phyloP scores from a whole-genome alignment of 1,140 invertebrate genomes.

The Eurosta solidaginis region DNA sequence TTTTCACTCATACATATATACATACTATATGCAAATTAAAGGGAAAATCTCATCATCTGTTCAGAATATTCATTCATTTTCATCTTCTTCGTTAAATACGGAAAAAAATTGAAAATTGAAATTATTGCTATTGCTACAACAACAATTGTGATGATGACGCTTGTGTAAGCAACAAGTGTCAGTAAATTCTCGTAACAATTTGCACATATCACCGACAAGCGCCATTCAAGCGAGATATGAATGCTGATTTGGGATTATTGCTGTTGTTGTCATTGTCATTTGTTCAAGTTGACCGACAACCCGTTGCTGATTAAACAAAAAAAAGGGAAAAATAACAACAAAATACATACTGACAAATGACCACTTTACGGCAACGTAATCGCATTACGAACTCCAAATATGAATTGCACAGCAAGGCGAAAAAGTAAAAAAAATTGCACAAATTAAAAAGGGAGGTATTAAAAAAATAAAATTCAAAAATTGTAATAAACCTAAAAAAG shows the following conservation, averaged over 20 bases:
- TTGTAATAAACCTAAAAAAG: not conserved
- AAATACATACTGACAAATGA: not conserved
- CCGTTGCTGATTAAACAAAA: not conserved
- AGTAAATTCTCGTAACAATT: not conserved
- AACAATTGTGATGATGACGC: not conserved
- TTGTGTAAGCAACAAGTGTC: not conserved
- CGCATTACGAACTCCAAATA: constrained; percentile 24
- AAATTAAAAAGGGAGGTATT: not conserved
- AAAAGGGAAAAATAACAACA: not conserved
- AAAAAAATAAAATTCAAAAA: not conserved
- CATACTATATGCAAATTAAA: not conserved
- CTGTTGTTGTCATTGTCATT: not conserved
- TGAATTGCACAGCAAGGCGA: not conserved
- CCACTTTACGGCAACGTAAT: constrained; percentile 29
- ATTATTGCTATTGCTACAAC: constrained; percentile 22
- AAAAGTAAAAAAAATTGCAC: not conserved
- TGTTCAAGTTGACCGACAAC: not conserved
- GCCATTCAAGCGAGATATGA: not conserved
- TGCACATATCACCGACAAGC: not conserved
- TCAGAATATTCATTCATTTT: constrained; percentile 11
- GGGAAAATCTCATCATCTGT: constrained; percentile 25
- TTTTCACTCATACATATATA: not conserved
- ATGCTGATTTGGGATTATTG: not conserved
- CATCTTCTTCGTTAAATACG: not conserved
- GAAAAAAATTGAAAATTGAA: constrained; percentile 20